Conservation (phyloP, 2,113 vertebrate genomes). For the Triplophysa rosa region DNA sequence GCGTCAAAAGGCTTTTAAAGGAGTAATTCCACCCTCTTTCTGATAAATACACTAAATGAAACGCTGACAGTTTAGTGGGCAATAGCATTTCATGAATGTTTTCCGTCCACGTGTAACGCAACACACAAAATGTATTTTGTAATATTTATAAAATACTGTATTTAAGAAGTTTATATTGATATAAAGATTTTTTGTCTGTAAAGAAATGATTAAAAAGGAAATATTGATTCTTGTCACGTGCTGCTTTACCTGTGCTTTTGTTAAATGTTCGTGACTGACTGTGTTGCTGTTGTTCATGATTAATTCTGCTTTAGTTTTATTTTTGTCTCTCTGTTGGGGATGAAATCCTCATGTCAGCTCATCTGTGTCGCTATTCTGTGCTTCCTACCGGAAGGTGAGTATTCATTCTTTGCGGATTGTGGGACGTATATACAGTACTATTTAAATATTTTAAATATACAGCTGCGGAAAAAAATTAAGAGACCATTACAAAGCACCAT, state of each 20-base stretch:
- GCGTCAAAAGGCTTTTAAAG: neutral
- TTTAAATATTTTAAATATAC: neutral
- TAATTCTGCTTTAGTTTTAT: conserved; percentile 18
- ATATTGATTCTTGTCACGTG: conserved; percentile 23
- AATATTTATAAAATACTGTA: conserved; percentile 74
- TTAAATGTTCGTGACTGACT: conserved; percentile 2
- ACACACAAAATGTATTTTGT: conserved; percentile 69
- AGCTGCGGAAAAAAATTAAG: too few species aligned
- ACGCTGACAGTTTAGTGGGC: conserved; percentile 46
- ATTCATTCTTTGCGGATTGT: neutral
- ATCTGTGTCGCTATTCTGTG: conserved; percentile 29
- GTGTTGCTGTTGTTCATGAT: conserved; percentile 45
- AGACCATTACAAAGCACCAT: too few species aligned
- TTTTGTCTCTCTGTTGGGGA: conserved; percentile 10
- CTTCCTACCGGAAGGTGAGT: conserved; percentile 49
- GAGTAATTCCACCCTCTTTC: conserved; percentile 2
- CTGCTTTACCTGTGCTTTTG: conserved; percentile 47
- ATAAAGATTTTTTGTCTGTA: conserved; percentile 65
- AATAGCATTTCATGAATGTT: conserved; percentile 52
- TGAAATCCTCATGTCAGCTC: conserved; percentile 37
- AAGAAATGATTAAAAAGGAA: conserved; percentile 73
- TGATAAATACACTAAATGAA: neutral
- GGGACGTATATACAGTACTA: neutral
- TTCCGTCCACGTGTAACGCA: conserved; percentile 61
- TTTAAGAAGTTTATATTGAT: conserved; percentile 72